A percentile compares a stretch with the other conserved stretches of the same genome.
Evolutionary conservation across 2,113 vertebrate genomes (phyloP).

Genomic region (Platysternon megacephalum): DNA sequence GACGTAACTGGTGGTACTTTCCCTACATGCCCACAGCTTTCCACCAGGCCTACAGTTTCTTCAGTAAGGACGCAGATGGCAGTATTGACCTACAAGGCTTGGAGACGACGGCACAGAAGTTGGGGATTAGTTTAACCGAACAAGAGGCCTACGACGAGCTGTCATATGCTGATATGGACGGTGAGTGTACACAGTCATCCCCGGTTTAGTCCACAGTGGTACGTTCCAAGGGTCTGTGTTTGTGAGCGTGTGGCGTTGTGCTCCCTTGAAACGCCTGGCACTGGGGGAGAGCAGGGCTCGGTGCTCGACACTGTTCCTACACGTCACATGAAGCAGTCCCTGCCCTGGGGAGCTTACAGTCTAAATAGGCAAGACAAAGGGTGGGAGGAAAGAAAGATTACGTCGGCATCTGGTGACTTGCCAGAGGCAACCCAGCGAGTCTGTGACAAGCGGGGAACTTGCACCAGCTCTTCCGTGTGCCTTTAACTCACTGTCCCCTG

Average conservation of each 20-base stretch:
- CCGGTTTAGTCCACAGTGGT: neutral
- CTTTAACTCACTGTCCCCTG: neutral
- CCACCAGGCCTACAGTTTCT: constrained; percentile 57
- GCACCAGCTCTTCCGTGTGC: neutral
- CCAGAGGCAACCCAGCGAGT: neutral
- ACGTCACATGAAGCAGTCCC: neutral
- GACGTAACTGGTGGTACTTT: neutral
- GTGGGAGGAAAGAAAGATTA: neutral
- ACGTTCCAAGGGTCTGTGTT: neutral
- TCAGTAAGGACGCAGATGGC: constrained; percentile 55
- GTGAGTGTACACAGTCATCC: constrained; percentile 6
- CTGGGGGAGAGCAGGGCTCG: neutral
- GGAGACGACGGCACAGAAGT: constrained; percentile 31
- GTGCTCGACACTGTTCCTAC: neutral
- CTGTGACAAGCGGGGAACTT: neutral
- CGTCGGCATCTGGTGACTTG: neutral
- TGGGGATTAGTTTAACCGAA: constrained; percentile 54
- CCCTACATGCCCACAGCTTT: constrained; percentile 63
- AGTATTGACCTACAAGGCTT: constrained; percentile 58
- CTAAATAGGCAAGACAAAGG: neutral
- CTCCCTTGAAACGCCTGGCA: neutral
- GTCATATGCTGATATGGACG: constrained; percentile 53
- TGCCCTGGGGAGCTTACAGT: neutral
- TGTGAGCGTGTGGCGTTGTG: neutral
- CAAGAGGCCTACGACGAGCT: constrained; percentile 53